Base-by-base conservation (phyloP, 2,888 invertebrate species). In the Clistopyga incitator region DNA sequence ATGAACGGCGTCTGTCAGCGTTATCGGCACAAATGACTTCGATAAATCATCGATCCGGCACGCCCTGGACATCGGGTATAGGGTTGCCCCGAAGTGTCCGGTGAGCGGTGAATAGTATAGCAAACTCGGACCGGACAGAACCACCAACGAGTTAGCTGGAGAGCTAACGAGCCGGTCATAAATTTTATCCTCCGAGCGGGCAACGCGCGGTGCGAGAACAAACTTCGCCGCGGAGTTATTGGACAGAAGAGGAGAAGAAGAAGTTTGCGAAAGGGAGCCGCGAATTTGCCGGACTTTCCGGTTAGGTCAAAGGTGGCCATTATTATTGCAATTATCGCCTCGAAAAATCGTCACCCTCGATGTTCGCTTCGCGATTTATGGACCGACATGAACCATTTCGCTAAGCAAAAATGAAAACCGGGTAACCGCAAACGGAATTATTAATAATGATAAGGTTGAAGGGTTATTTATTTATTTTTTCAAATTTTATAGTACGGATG, bases 11-110 rank as follows among this genome's bases (percentile, higher is more conserved):
- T 91, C 91, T 91, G 91, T 92, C 91, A 88, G 89, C 81, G 88
- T 91, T 91, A 91, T 91, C 92, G 92, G 90, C 89, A 90, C 92
- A 91, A 92, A 92, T 92, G 91, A 90, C 90, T 90, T 89, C 86
- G 88, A 87, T 92, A 92, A 92, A 92, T 92, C 92, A 92, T 88
- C 86, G 88, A 92, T 92, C 88, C 87, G 90, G 90, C 92, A 92
- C 92, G 92, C 92, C 92, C 91, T 91, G 92, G 92, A 90, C 92
- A 90, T 84, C 85, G 87, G 72, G 89, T 90, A 92, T 92, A 91
- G 91, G 90, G 92, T 92, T 92, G 89, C 91, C 88, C 91, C 88
- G 80, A 75, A 89, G 91, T 91, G 90, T 92, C 90, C 90, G 90
- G 88, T 89, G 77, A 15, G 42, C 38, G 34, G 6, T 54, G 38